Conservation (phyloP, 1,140 invertebrate species). For the Laupala kohalensis region DNA sequence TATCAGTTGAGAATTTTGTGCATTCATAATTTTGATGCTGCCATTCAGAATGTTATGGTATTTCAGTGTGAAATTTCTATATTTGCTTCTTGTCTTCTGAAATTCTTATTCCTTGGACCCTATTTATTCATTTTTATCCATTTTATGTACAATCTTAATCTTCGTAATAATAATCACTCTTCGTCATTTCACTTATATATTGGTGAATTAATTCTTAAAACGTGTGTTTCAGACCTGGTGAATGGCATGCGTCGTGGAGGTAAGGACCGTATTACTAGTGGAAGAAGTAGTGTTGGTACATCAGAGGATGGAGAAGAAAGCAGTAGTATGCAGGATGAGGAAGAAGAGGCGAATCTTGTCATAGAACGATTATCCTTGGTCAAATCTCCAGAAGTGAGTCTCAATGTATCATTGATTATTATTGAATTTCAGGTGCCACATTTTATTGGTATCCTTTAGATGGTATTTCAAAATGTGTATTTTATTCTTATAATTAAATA, state of each 20-base stretch:
- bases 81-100: no score
- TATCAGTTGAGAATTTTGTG: no score
- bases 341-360: constrained; percentile 41
- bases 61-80: no score
- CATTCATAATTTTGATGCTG: no score
- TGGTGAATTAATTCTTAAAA: background rate
- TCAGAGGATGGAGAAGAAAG: constrained; percentile 57
- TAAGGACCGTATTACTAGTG: constrained; percentile 15
- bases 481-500: no score
- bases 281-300: constrained; percentile 36
- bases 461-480: no score
- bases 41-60: no score
- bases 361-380: constrained; percentile 57
- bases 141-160: background rate
- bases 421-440: no score
- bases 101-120: no score
- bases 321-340: constrained; percentile 51
- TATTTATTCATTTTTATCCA: no score
- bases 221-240: constrained; percentile 11
- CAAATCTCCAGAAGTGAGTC: constrained; percentile 52
- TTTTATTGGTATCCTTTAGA: no score
- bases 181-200: background rate
- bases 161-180: background rate
- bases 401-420: no score
- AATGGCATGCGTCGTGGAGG: constrained; percentile 15